Base-by-base conservation (phyloP, 30 jellyfish, hydroid and myxozoan genomes). In the Calvadosia cruxmelitensis region DNA sequence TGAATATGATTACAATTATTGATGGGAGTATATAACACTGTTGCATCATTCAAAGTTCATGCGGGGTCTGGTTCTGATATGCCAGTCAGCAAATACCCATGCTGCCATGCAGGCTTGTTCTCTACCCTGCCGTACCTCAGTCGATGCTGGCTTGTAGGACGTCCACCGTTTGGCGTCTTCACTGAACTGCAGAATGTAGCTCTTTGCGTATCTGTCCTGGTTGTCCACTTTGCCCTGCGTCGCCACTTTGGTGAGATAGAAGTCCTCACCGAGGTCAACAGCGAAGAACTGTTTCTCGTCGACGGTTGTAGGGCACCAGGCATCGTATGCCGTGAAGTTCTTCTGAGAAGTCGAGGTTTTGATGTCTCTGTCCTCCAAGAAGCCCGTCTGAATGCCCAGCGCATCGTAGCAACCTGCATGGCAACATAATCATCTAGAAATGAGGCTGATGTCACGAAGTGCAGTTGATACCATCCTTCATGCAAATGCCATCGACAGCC, bases 191-290 rank as follows among this genome's bases (percentile, higher is more conserved):
- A 89, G 71, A 13, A 52, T 84, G 69, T 89, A 89, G 3, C 76
- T 15, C 53, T 77, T 75, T 0, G 80, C 80, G 68, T 28, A 89
- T n/a, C 98, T 71, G 76, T 82, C 77, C 66, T 64, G 74, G 63
- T 72, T 84, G 52, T 89, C 98, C 57, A 77, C 89, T 74, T 80
- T 89, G 29, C 98, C 98, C 64, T 80, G 93, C 52, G 94, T 89
- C n/a, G 98, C 98, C 15, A 89, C 64, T 63, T 89, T 89, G 3
- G 95, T 75, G 69, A 89, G 57, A 32, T 77, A 77, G 63, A 89
- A 89, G 49, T 89, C 98, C 48, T 89, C 98, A 15, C 95, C 98
- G 24, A 89, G 86, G 63, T 89, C 98, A 25, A 81, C 91, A 1
- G 98, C 98, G 63, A 89, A 80, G 52, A 71, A 89, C 50, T 89